A percentile compares a stretch with the other conserved stretches of the same genome.
These are phyloP conservation scores for Idaea biselata DNA, from an alignment of 2,888 invertebrate species.

Conservation along the genomic window DNA sequence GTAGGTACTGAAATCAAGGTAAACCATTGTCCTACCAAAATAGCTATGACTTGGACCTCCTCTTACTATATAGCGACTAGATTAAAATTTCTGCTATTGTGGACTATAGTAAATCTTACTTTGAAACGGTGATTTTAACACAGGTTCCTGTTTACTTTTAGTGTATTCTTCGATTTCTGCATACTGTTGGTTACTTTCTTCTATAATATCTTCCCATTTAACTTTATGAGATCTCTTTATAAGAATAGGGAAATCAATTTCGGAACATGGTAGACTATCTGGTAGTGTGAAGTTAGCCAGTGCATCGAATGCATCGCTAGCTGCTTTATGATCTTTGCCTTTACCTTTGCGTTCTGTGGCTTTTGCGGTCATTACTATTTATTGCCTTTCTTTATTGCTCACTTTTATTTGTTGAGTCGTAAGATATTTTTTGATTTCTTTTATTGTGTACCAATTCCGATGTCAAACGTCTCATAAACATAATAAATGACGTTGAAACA, in stretches of 20 bases:
- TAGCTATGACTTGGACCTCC: too few relatives aligned
- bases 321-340: slow-evolving; percentile 44
- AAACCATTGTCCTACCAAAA: too few relatives aligned
- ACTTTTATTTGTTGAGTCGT: slow-evolving; percentile 34
- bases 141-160: slow-evolving; percentile 42
- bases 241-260: slow-evolving; percentile 60
- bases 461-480: not conserved
- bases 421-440: too few relatives aligned
- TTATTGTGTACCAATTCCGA: not conserved
- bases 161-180: slow-evolving; percentile 50
- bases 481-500: too few relatives aligned
- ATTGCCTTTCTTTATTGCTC: too few relatives aligned
- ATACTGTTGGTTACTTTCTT: slow-evolving; percentile 47
- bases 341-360: slow-evolving; percentile 58
- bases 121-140: slow-evolving; percentile 52
- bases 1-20: too few relatives aligned
- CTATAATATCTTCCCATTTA: slow-evolving; percentile 58
- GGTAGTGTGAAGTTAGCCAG: slow-evolving; percentile 58
- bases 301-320: slow-evolving; percentile 39
- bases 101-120: slow-evolving; percentile 38
- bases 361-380: slow-evolving; percentile 53
- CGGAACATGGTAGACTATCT: slow-evolving; percentile 64
- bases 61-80: too few relatives aligned
- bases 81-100: not conserved
- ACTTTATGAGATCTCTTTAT: slow-evolving; percentile 41